phyloP scores from a whole-genome alignment of 2,113 vertebrate species.

The Pelmatolapia mariae region DNA sequence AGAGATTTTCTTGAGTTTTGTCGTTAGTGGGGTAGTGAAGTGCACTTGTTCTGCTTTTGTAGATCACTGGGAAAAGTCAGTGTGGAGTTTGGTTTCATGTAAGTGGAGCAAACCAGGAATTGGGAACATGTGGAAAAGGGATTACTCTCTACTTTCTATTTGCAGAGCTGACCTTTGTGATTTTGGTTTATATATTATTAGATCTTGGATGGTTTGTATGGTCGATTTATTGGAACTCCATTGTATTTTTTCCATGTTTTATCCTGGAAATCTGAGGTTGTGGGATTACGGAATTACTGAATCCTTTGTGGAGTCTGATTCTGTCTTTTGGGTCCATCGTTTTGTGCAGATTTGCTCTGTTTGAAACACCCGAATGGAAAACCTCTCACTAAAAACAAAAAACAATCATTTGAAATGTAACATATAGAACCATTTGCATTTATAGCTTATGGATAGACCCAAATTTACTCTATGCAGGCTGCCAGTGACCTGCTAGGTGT shows the following conservation, averaged over 20 bases:
- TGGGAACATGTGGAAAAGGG: accelerated
- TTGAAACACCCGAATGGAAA: background rate
- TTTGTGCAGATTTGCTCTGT: background rate
- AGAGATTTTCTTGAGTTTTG: background rate
- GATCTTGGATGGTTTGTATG: background rate
- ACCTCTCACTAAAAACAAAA: background rate
- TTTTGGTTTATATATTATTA: background rate
- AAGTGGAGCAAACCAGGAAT: background rate
- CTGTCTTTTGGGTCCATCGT: background rate
- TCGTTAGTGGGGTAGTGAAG: background rate
- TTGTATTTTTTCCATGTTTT: background rate
- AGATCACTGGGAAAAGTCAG: background rate
- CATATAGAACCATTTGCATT: background rate
- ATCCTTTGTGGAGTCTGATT: background rate
- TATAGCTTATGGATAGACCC: background rate
- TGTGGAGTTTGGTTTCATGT: background rate
- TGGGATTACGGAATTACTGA: accelerated
- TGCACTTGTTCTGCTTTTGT: accelerated
- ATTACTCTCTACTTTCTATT: background rate
- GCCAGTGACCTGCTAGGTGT: background rate
- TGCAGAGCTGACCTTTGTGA: background rate
- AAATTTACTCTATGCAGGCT: accelerated
- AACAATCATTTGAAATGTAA: background rate
- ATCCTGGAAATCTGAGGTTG: background rate
- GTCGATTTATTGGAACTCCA: accelerated